Conservation (phyloP, 2,888 invertebrate genomes). For the Cistogaster globosa region DNA sequence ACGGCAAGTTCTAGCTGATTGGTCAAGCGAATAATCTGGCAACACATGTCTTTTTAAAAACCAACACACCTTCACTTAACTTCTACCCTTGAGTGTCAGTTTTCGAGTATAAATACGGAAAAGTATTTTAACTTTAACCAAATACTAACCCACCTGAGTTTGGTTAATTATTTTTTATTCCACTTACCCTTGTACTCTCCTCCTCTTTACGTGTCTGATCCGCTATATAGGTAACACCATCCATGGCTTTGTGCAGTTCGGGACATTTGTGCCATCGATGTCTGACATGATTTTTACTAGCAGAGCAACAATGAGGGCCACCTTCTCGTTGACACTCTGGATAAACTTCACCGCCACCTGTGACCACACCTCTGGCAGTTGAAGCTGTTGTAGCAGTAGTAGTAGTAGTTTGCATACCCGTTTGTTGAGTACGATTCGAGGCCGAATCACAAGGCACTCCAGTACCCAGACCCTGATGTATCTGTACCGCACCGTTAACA, state of each 20-base stretch:
- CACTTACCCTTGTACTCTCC: slow-evolving; percentile 93
- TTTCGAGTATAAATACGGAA: too few relatives aligned
- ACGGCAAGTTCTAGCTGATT: too few relatives aligned
- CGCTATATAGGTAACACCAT: slow-evolving; percentile 95
- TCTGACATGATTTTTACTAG: slow-evolving; percentile 84
- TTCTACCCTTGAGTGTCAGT: too few relatives aligned
- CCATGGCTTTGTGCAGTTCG: slow-evolving; percentile 95
- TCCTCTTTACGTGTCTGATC: slow-evolving; percentile 96
- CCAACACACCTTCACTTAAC: too few relatives aligned
- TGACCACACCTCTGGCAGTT: slow-evolving; percentile 70
- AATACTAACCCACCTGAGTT: too few relatives aligned
- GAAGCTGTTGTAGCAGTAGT: slow-evolving; percentile 19
- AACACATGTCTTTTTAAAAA: too few relatives aligned
- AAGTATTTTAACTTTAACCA: too few relatives aligned
- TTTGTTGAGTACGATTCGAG: slow-evolving; percentile 75
- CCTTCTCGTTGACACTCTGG: slow-evolving; percentile 80
- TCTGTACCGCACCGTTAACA: slow-evolving; percentile 77
- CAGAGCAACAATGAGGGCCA: slow-evolving; percentile 85
- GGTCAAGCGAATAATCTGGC: too few relatives aligned
- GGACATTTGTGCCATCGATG: slow-evolving; percentile 95
- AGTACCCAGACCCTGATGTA: slow-evolving; percentile 79
- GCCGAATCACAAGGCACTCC: slow-evolving; percentile 80
- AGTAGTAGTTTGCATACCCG: slow-evolving; percentile 55
- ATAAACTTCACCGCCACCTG: slow-evolving; percentile 75
- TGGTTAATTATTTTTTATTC: neutral